Percentiles rank a stretch among this genome's conserved stretches.
These are phyloP conservation scores for Myotis davidii DNA, from an alignment of 2,113 vertebrate species.

Conservation along the genomic window DNA sequence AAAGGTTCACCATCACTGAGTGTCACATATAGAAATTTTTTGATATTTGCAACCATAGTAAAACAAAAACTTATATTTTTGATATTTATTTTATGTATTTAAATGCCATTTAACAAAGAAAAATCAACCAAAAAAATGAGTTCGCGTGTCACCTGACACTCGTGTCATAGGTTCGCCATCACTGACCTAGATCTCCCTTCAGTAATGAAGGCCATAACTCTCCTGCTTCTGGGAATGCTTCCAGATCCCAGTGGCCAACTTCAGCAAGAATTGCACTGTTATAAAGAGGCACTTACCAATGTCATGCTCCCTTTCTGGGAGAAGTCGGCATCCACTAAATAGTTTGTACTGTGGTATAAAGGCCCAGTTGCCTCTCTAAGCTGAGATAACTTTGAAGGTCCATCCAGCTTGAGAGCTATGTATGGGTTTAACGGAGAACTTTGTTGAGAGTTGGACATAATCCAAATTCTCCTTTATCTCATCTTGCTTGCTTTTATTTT, in stretches of 20 bases:
- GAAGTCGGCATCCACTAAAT: not conserved
- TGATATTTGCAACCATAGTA: no score
- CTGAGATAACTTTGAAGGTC: not conserved
- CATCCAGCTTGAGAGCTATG: not conserved
- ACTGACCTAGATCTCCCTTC: not conserved
- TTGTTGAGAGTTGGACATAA: not conserved
- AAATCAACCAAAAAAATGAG: no score
- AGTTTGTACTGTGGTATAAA: not conserved
- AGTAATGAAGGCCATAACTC: not conserved
- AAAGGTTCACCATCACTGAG: no score
- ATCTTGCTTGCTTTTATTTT: not conserved
- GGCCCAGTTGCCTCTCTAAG: not conserved
- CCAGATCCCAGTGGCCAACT: not conserved
- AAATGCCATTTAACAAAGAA: no score
- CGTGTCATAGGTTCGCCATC: no score
- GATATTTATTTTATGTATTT: no score
- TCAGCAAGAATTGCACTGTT: not conserved
- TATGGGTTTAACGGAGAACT: not conserved
- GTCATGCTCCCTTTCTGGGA: not conserved
- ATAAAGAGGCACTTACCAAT: not conserved
- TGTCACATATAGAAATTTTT: no score
- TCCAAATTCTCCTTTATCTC: not conserved
- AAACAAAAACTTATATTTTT: no score
- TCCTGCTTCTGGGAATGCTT: not conserved
- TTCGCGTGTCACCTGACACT: no score